phyloP scores from a whole-genome alignment of 1,140 invertebrate genomes.

The Megathymus violae region DNA sequence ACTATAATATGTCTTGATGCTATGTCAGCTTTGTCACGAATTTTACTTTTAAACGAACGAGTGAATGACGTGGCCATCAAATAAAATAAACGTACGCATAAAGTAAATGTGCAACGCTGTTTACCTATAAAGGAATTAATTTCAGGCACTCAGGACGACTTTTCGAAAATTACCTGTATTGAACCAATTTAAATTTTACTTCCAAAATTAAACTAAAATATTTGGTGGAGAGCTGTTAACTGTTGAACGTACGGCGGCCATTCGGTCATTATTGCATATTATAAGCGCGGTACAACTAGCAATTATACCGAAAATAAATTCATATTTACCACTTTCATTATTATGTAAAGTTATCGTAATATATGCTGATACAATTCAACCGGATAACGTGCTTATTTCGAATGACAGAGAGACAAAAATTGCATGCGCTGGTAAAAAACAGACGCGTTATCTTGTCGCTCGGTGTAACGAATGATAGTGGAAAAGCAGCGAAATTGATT shows the following conservation, averaged over 20 bases:
- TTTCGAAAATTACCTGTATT: constrained; percentile 26
- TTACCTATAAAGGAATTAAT: constrained; percentile 19
- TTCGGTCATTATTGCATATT: constrained; percentile 46
- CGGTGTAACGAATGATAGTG: constrained; percentile 29
- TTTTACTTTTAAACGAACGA: no score
- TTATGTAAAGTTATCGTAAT: constrained; percentile 21
- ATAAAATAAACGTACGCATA: no score
- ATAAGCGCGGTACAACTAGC: constrained; percentile 41
- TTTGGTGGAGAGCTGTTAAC: constrained; percentile 39
- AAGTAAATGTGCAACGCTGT: background rate
- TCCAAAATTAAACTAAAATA: constrained; percentile 46
- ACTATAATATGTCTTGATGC: no score
- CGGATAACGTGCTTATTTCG: constrained; percentile 25
- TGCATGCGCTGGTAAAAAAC: background rate
- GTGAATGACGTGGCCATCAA: no score
- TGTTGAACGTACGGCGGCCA: constrained; percentile 34
- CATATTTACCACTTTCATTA: constrained; percentile 40
- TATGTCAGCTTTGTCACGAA: no score
- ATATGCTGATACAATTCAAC: background rate
- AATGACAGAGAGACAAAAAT: constrained; percentile 22
- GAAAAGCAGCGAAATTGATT: constrained; percentile 49
- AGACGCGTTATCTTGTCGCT: constrained; percentile 32
- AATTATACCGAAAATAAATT: constrained; percentile 50
- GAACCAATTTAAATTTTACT: constrained; percentile 32
- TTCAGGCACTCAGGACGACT: constrained; percentile 22